Percentiles rank a stretch among this genome's conserved stretches.
phyloP scores from a whole-genome alignment of 2,113 vertebrate genomes.

The Lathamus discolor region DNA sequence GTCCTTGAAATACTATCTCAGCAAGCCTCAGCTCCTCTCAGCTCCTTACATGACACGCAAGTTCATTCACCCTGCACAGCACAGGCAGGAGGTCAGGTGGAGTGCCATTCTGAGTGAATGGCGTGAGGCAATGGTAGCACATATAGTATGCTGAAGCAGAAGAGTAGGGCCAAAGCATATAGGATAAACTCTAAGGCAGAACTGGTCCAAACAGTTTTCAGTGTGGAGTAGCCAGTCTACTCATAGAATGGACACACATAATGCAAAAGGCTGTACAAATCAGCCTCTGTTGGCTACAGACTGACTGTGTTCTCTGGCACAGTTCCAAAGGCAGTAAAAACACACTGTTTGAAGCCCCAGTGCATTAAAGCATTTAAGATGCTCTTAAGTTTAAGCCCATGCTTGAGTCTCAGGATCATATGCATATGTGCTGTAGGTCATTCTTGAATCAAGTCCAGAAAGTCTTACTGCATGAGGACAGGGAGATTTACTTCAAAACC shows the following conservation, averaged over 20 bases:
- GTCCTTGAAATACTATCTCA: neutral
- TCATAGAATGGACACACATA: neutral
- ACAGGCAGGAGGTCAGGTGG: neutral
- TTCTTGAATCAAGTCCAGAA: neutral
- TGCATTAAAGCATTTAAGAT: neutral
- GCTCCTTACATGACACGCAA: neutral
- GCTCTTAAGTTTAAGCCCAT: neutral
- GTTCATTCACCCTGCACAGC: neutral
- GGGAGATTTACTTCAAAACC: neutral
- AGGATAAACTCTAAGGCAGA: neutral
- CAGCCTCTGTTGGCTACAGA: neutral
- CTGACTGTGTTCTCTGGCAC: neutral
- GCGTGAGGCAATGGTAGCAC: neutral
- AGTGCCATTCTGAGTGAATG: neutral
- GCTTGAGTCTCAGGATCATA: neutral
- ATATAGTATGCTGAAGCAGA: neutral
- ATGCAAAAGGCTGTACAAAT: neutral
- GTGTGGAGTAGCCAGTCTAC: neutral
- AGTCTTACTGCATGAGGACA: neutral
- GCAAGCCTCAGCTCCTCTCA: neutral
- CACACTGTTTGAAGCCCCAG: neutral
- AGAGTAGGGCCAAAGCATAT: neutral
- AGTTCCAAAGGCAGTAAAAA: neutral
- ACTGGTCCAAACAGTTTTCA: neutral
- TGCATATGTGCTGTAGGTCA: neutral